Percentiles rank a stretch among this genome's conserved stretches.
These are phyloP conservation scores for Lepilemur septentrionalis DNA, from an alignment of 2,797 vertebrate species.

Conservation along the genomic window DNA sequence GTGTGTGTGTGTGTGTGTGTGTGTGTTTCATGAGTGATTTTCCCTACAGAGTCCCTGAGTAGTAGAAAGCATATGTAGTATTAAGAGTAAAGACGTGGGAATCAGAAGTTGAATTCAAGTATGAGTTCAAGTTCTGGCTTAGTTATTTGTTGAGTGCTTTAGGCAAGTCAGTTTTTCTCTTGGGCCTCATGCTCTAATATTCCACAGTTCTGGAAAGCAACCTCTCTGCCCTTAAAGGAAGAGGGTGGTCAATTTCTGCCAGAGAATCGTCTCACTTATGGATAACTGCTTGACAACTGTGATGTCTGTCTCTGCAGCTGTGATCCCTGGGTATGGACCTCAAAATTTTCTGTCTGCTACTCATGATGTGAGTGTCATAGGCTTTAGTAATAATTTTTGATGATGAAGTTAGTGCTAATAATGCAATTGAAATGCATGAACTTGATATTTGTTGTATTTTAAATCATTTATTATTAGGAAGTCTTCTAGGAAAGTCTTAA, in stretches of 20 bases:
- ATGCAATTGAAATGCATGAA: background rate
- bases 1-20: background rate
- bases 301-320: background rate
- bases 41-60: background rate
- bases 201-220: background rate
- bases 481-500: background rate
- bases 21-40: background rate
- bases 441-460: slow-evolving; percentile 43
- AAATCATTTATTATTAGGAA: slow-evolving; percentile 26
- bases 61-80: background rate
- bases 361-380: background rate
- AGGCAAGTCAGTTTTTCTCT: background rate
- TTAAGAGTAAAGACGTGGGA: background rate
- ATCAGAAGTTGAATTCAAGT: background rate
- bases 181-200: background rate
- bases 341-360: background rate
- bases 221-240: slow-evolving; percentile 23
- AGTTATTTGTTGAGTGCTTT: background rate
- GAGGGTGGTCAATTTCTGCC: background rate
- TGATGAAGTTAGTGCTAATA: background rate
- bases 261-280: background rate
- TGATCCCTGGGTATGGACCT: background rate
- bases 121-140: slow-evolving; percentile 4
- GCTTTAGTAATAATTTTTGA: background rate
- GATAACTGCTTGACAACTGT: background rate